Percentiles rank a stretch among this genome's conserved stretches.
These are phyloP conservation scores for Conops quadrifasciatus DNA, from an alignment of 2,888 invertebrate genomes.

Conservation along the genomic window DNA sequence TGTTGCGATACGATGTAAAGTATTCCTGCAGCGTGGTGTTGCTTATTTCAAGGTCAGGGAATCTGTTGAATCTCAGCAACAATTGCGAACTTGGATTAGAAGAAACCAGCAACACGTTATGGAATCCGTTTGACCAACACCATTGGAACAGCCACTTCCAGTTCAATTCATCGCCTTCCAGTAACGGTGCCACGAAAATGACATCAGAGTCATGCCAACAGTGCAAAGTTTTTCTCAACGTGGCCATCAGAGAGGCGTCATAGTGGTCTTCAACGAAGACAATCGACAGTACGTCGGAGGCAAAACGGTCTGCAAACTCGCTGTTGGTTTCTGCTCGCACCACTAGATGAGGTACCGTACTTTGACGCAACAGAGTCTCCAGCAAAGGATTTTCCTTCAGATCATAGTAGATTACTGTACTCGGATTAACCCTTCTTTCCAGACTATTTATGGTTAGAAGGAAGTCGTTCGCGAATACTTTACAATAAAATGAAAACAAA, in stretches of 20 bases:
- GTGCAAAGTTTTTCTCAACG: background rate
- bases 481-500: too few species aligned
- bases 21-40: background rate
- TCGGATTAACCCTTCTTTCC: background rate
- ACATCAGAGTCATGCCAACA: constrained; percentile 24
- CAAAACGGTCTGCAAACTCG: background rate
- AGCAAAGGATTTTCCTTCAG: background rate
- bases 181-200: constrained; percentile 17
- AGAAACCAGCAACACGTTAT: constrained; percentile 14
- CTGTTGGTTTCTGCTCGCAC: background rate
- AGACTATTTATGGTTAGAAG: background rate
- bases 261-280: background rate
- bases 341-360: background rate
- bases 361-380: background rate
- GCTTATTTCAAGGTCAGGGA: constrained; percentile 1
- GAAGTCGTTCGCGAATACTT: background rate
- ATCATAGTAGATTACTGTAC: background rate
- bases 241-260: background rate
- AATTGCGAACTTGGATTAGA: background rate
- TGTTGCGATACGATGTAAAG: constrained; percentile 8
- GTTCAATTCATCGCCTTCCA: background rate
- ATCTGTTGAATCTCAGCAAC: background rate
- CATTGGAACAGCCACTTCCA: constrained; percentile 27
- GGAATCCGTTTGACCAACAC: constrained; percentile 30
- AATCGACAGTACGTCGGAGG: background rate